Evolutionary conservation across 92 coral and sea anemone genomes (phyloP).

Genomic region (Ricordea florida): DNA sequence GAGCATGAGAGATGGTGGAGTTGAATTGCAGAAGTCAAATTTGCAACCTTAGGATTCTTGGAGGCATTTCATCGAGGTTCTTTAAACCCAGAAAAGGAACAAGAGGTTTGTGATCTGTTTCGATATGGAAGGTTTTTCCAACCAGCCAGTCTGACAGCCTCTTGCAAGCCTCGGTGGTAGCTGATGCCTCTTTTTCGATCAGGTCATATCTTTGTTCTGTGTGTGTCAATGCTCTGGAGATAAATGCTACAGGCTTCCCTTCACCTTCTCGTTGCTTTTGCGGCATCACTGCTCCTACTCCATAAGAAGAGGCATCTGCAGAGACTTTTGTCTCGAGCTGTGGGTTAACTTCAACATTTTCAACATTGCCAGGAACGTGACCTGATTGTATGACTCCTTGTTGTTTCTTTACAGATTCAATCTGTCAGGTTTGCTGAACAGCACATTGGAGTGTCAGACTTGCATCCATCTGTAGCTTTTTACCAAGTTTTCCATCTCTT

Average conservation of each 20-base stretch:
- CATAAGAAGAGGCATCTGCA: slow-evolving; percentile 11
- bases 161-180: slow-evolving; percentile 30
- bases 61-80: slow-evolving; percentile 51
- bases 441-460: not conserved
- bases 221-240: slow-evolving; percentile 2
- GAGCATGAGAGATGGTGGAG: slow-evolving; percentile 43
- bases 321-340: not conserved
- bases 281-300: slow-evolving; percentile 1
- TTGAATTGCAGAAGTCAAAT: slow-evolving; percentile 42
- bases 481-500: not conserved
- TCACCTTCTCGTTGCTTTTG: not conserved
- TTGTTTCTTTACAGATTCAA: not conserved
- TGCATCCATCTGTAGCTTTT: not conserved
- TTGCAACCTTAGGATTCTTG: slow-evolving; percentile 31
- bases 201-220: slow-evolving; percentile 52
- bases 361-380: not conserved
- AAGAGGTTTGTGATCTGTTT: slow-evolving; percentile 51
- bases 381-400: not conserved
- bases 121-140: slow-evolving; percentile 22
- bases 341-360: too few species aligned
- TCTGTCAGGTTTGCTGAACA: not conserved
- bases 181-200: slow-evolving; percentile 44
- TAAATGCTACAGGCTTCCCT: slow-evolving; percentile 6
- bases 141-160: slow-evolving; percentile 36
- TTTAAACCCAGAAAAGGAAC: slow-evolving; percentile 49